These are phyloP conservation scores for Cantharis rufa DNA, from an alignment of 2,888 invertebrate species.

Conservation along the genomic window DNA sequence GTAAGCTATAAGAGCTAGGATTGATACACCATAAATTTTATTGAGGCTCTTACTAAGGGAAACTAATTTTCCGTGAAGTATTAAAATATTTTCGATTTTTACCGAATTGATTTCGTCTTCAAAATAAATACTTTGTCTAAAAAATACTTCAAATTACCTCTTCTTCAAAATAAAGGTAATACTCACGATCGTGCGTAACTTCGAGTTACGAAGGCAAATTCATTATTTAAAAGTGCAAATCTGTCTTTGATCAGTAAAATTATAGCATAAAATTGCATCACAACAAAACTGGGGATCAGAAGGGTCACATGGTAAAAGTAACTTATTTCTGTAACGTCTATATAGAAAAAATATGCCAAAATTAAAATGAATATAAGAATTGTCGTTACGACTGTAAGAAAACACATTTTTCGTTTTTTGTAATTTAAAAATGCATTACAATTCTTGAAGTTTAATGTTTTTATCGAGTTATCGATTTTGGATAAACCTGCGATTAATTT, in stretches of 20 bases:
- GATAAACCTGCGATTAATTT: not conserved
- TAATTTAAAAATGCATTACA: not conserved
- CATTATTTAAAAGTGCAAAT: too few species aligned
- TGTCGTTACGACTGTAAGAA: not conserved
- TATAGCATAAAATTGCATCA: too few species aligned
- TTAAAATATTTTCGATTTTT: not conserved
- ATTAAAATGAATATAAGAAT: not conserved
- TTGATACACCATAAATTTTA: not conserved
- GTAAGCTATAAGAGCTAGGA: not conserved
- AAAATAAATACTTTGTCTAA: too few species aligned
- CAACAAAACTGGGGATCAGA: not conserved
- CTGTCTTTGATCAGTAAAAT: too few species aligned
- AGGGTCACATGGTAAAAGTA: not conserved
- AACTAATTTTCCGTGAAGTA: not conserved
- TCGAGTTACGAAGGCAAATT: too few species aligned
- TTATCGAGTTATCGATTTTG: not conserved
- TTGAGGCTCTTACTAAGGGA: not conserved
- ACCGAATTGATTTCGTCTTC: not conserved
- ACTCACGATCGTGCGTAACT: too few species aligned
- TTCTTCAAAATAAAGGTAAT: too few species aligned
- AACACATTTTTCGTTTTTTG: not conserved
- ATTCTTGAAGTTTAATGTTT: not conserved
- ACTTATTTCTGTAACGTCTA: not conserved
- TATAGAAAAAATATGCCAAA: not conserved
- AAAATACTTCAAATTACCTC: too few species aligned